Evolutionary conservation across 2,797 vertebrate species (phyloP), one percentile per base, ranked within the genome.

Genomic region (Microctenopoma steveboyesi): DNA sequence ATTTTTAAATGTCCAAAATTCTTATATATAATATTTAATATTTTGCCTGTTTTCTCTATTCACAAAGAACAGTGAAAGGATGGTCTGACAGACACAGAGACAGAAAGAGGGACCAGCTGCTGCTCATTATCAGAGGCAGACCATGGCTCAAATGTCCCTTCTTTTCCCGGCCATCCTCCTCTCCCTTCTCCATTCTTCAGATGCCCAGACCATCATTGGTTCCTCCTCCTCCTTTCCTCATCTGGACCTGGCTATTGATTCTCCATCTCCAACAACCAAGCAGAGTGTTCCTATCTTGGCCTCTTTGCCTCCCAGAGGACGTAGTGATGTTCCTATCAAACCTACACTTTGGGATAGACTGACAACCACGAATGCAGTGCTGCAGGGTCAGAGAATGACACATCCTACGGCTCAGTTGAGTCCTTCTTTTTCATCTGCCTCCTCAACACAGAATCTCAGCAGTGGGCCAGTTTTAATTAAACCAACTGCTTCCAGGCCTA

Each of bases 251-350:
- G 76, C 73, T 5, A 22, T 39, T 13, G 65, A 73, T 28, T 73
- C 83, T 18, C 50, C 84, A 46, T 76, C 78, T 63, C 53, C 61
- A 30, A 79, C 87, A 16, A 84, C 86, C 50, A 87, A 85, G 72
- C 84, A 81, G 25, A 85, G 83, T 16, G 53, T 65, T 59, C 39
- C 56, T 14, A 76, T 79, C 57, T 71, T 84, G 81, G 73, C 84
- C 13, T 85, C 86, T 25, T 69, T 85, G 37, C 78, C 81, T 57
- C 55, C 89, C 43, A 82, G 78, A 61, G 87, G 85, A 13, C 86
- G 79, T 28, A 94, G 80, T 7, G 90, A 91, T 61, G 86, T 87
- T 35, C 85, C 91, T 25, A 39, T 91, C 73, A 90, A 77, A 82
- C 64, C 50, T n/a, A 67, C 68, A 35, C 22, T 30, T 30, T 63